phyloP scores from a whole-genome alignment of 2,888 invertebrate genomes.

The Apamea monoglypha region DNA sequence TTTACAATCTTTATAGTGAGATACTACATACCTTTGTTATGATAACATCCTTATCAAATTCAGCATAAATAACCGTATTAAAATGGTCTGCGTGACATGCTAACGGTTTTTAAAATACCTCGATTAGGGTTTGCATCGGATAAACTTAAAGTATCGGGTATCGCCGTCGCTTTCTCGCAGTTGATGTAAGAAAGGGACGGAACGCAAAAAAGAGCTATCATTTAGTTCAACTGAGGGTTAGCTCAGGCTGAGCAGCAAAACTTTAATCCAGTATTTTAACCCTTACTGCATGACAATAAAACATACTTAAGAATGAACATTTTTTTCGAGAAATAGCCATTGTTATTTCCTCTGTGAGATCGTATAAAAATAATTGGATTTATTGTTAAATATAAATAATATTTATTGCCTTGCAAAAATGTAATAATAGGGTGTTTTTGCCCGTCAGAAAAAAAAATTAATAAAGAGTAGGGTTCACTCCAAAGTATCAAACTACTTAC shows the following conservation, averaged over 20 bases:
- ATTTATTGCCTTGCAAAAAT: too few relatives aligned
- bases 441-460: too few relatives aligned
- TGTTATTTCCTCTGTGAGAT: too few relatives aligned
- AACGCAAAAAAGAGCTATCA: not conserved
- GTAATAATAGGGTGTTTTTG: too few relatives aligned
- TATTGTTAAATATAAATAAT: too few relatives aligned
- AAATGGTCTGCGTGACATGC: conserved; percentile 2
- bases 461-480: too few relatives aligned
- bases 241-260: not conserved
- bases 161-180: not conserved
- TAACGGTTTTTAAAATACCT: not conserved
- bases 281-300: not conserved
- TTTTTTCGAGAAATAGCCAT: not conserved
- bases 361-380: too few relatives aligned
- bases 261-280: too few relatives aligned
- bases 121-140: conserved; percentile 11
- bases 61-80: conserved; percentile 11
- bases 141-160: not conserved
- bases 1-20: conserved; percentile 18
- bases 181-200: not conserved
- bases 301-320: not conserved
- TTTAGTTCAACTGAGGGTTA: not conserved
- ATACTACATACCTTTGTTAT: conserved; percentile 10
- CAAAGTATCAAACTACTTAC: too few relatives aligned
- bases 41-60: conserved; percentile 41